These are phyloP conservation scores for Zosterops borbonicus DNA, from an alignment of 2,113 vertebrate genomes.

Conservation along the genomic window DNA sequence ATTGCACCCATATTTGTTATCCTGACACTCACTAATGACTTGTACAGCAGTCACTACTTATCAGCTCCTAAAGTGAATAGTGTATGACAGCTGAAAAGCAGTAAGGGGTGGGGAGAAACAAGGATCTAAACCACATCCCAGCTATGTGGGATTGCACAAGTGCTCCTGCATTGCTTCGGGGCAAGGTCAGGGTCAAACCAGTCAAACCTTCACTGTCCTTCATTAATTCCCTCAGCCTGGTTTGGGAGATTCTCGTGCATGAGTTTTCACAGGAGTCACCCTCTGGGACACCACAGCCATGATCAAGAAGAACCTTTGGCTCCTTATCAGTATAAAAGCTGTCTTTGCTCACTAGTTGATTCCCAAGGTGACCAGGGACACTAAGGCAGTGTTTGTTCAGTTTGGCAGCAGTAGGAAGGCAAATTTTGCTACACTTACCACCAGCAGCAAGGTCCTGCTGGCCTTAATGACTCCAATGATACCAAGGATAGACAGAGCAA, in stretches of 20 bases:
- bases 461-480: slow-evolving; percentile 74
- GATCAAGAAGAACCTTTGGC: background rate
- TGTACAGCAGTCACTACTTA: background rate
- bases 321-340: background rate
- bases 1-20: slow-evolving; percentile 1
- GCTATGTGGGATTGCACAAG: slow-evolving; percentile 3
- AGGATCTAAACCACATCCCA: slow-evolving; percentile 4
- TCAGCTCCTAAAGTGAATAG: background rate
- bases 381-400: background rate
- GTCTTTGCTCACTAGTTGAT: background rate
- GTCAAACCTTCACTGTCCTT: background rate
- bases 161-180: background rate
- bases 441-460: slow-evolving; percentile 71
- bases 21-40: slow-evolving; percentile 1
- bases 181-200: background rate
- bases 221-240: background rate
- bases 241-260: fast-evolving
- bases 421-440: slow-evolving; percentile 65
- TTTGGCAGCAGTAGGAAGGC: background rate
- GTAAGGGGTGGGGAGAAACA: background rate
- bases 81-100: slow-evolving; percentile 39
- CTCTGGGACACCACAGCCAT: background rate
- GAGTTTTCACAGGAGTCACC: background rate
- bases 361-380: background rate
- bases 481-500: slow-evolving; percentile 75